Conservation (phyloP, 2,797 vertebrate genomes). For the Schizothorax lantsangensis region DNA sequence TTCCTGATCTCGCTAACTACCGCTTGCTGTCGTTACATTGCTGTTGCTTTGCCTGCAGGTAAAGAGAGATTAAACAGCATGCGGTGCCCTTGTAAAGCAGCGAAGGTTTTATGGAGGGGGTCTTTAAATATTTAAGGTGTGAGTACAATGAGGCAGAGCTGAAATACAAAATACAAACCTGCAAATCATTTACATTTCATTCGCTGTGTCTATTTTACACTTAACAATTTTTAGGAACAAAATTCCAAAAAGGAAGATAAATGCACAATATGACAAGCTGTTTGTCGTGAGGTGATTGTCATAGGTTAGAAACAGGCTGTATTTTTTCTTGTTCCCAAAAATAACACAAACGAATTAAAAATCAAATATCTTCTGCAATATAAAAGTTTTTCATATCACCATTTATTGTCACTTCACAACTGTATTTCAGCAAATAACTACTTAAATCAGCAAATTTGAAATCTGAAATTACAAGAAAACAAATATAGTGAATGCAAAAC, state of each 20-base stretch:
- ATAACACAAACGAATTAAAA: not conserved
- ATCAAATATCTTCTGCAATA: not conserved
- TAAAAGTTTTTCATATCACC: not conserved
- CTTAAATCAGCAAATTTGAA: slow-evolving; percentile 1
- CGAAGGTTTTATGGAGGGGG: slow-evolving; percentile 74
- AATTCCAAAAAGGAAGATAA: slow-evolving; percentile 49
- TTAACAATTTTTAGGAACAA: slow-evolving; percentile 57
- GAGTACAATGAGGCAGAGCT: slow-evolving; percentile 70
- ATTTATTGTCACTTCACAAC: not conserved
- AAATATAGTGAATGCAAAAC: slow-evolving; percentile 82
- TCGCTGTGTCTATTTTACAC: slow-evolving; percentile 57
- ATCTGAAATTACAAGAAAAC: slow-evolving; percentile 80
- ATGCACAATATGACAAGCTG: slow-evolving; percentile 45
- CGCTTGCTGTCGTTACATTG: slow-evolving; percentile 66
- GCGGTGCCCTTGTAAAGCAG: slow-evolving; percentile 70
- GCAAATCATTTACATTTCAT: slow-evolving; percentile 75
- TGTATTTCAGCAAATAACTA: slow-evolving; percentile 8
- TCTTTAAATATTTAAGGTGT: slow-evolving; percentile 84
- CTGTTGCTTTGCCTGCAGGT: slow-evolving; percentile 76
- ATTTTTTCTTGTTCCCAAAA: not conserved
- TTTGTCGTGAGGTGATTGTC: slow-evolving; percentile 31
- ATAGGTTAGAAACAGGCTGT: not conserved
- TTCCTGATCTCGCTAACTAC: slow-evolving; percentile 66
- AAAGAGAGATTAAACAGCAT: slow-evolving; percentile 79
- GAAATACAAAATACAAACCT: slow-evolving; percentile 72